Base-by-base conservation (phyloP, 2,888 invertebrate species). In the Auanema freiburgensis region DNA sequence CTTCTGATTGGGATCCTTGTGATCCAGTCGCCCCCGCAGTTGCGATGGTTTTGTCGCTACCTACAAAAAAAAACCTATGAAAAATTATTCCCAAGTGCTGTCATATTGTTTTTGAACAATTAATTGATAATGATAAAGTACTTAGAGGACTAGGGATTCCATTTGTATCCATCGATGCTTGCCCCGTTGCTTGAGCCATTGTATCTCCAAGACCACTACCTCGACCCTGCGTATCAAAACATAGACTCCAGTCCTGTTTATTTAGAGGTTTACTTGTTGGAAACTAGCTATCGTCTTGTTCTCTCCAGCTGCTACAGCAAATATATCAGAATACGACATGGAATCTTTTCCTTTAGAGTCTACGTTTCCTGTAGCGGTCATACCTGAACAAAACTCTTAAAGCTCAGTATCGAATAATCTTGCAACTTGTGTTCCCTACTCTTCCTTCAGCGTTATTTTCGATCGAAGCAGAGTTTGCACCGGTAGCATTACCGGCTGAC, bases 11-110 rank as follows among this genome's bases (percentile, higher is more conserved):
- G 0, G 76, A 72, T 11, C 66, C 63, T 1, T 68, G 40, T 2
- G 72, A 74, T 16, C 77, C 77, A 5, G 77, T 74, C 12, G 72
- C 77, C 6, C 77, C 77, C 25, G 76, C 77, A 11, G 63, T 71
- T 6, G 70, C 75, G 1, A 58, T 65, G 11, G 66, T 66, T 12
- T 66, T 64, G 46, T 69, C 69, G 56, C 62, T 65, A 24, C 60
- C 71, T 71, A 46, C 14, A 44, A 55, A 16, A 8, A 8, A 14
- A 57, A 21, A 3, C 23, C 23, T 23, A 6, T 57, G 57, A 18
- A 18, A 16, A 18, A 23, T 33, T 5, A 8, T 33, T 33, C 4
- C 33, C 33, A 33, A 33, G 33, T 33, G 3, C 33, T 11, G 8
- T 16, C 8, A 11, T 5, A 14, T 16, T 6, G 40, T 23, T 41